Evolutionary conservation across 2,797 vertebrate species (phyloP), one percentile per base, ranked within the genome.

Genomic region (Danio tinwini): DNA sequence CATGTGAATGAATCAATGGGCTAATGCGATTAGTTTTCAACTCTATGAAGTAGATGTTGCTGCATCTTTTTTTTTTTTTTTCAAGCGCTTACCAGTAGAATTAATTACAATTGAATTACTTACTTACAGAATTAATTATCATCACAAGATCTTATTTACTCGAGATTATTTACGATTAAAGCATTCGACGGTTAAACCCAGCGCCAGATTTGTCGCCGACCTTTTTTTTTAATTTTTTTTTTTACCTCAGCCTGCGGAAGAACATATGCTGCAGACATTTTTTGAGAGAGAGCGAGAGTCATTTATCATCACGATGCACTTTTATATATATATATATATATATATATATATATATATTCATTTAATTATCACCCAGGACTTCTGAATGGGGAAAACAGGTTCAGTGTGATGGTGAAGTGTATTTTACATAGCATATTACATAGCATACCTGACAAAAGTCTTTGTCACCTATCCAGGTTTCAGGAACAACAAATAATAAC

Each of bases 1-100:
- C 52, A 80, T 80, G 74, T 4, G 39, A 65, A 82, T 80, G 47
- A 83, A 80, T 85, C 55, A 82, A 69, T 78, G 65, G 45, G 29
- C 61, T 74, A 82, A 80, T 85, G 37, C 70, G 82, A 80, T 84
- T 78, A 76, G 62, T 16, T 53, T 78, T 55, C n/a, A 9, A 29
- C 47, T 79, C 64, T 50, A 70, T 53, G 37, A 79, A 52, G 39
- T 56, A 63, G 42, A 56, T 39, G 75, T 17, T 19, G 67, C 49
- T 40, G 7, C 40, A 63, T 76, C 74, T 59, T 53, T 76, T 64
- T 42, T 42, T 19, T 29, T 42, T 40, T 29, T 29, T 29, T 29
- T 63, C 49, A 4, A 55, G 39, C 59, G 29, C 59, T 64, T 79
- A 64, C 59, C 1, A 64, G 40, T 17, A 21, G 50, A 73, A 79